Base-by-base conservation (phyloP, 64 coral and sea anemone species). In the Orbicella faveolata region DNA sequence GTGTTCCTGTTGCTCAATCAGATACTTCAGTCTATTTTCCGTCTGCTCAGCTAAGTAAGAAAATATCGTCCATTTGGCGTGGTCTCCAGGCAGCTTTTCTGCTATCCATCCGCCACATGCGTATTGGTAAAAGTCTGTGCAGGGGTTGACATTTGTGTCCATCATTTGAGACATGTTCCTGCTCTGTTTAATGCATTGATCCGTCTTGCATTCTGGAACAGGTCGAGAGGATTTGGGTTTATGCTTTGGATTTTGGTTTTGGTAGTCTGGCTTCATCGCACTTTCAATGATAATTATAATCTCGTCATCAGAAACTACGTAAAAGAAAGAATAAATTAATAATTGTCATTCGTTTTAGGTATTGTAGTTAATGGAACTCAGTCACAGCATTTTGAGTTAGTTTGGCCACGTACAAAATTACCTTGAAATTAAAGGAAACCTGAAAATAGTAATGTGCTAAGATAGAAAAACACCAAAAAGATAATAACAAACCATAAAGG, bases 41-140 rank as follows among this genome's bases (percentile, higher is more conserved):
- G 63, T 52, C 63, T 84, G 36, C 53, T 72, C 36, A 72, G 13
- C 20, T 72, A 84, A 84, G 64, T 52, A 51, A 15, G 36, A 1
- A 72, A 84, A 84, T 84, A 84, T 52, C 6, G 64, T 70, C 82
- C 82, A 84, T 17, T 84, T 68, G n/a, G 82, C 82, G 11, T 72
- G 64, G 70, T 84, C 82, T 6, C 26, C 63, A 52, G 82, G 82
- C 2, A 84, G 82, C 11, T 19, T 20, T 37, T 84, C n/a, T 3
- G 37, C 65, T 21, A 84, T 44, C 82, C 82, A 84, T 66, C 82
- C 82, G 9, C 82, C 82, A 36, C 82, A 84, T 52, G 82, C 82
- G 82, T 70, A 84, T 36, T 84, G 35, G 39, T 84, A 84, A 72
- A 84, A 84, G 62, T 72, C 23, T 26, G 36, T 13, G 26, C 82